Conservation (phyloP, 2,113 vertebrate species). For the Lethenteron reissneri region DNA sequence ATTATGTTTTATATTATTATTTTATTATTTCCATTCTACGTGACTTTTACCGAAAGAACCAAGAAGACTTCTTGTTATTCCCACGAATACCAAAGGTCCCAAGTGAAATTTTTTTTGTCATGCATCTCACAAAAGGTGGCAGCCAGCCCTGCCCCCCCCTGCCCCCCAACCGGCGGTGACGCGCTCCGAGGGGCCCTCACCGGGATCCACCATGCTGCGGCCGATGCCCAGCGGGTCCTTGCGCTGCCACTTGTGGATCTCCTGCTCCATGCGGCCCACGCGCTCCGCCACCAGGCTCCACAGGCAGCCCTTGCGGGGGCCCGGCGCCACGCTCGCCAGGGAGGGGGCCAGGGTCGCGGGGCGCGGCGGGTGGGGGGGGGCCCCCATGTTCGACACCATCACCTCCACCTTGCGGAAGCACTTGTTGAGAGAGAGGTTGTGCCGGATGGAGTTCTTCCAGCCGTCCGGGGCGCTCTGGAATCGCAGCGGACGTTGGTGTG, state of each 20-base stretch:
- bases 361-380: no score
- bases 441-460: constrained; percentile 96
- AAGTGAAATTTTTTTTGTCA: no score
- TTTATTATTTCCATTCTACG: no score
- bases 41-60: no score
- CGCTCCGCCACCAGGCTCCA: constrained; percentile 89
- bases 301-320: constrained; percentile 70
- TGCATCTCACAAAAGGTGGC: no score
- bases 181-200: constrained; percentile 17
- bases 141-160: no score
- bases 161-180: no score
- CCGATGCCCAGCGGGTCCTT: constrained; percentile 71
- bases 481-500: no score
- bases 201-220: constrained; percentile 88
- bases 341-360: neutral
- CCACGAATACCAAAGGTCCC: no score
- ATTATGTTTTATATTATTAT: no score
- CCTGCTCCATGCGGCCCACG: constrained; percentile 92
- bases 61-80: no score
- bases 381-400: no score
- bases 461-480: constrained; percentile 79
- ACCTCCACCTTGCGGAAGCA: constrained; percentile 94
- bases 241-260: constrained; percentile 87
- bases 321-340: constrained; percentile 41
- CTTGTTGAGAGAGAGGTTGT: constrained; percentile 92